Evolutionary conservation across 1,140 invertebrate species (phyloP).

Genomic region (Belonocnema kinseyi): DNA sequence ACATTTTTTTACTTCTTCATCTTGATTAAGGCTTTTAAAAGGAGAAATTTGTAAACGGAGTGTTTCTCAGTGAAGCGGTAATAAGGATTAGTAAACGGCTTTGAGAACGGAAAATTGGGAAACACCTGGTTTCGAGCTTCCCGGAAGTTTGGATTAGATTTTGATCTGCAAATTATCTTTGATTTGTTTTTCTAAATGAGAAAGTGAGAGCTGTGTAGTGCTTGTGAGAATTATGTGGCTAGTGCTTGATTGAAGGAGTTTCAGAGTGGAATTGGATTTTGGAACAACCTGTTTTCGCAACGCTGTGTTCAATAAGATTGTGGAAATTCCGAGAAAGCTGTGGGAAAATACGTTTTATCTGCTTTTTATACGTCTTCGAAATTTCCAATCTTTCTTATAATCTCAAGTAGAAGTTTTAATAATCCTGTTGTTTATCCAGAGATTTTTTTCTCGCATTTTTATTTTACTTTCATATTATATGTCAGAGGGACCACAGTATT

Average conservation of each 20-base stretch:
- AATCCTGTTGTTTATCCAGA: too few relatives aligned
- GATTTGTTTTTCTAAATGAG: background rate
- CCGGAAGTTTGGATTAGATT: slow-evolving; percentile 22
- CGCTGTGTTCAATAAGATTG: too few relatives aligned
- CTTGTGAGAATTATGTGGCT: background rate
- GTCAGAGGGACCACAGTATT: too few relatives aligned
- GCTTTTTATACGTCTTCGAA: too few relatives aligned
- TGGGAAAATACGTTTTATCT: too few relatives aligned
- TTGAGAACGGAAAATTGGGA: background rate
- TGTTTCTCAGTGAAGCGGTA: background rate
- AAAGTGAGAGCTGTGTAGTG: background rate
- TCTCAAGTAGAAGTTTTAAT: too few relatives aligned
- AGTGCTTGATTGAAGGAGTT: background rate
- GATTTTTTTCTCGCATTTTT: too few relatives aligned
- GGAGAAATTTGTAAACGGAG: background rate
- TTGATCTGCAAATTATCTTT: slow-evolving; percentile 7
- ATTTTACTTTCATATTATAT: too few relatives aligned
- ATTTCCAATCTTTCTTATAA: too few relatives aligned
- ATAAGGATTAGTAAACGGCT: background rate
- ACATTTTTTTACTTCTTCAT: too few relatives aligned
- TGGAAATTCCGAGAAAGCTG: too few relatives aligned
- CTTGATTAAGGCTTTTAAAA: background rate
- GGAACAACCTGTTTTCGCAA: background rate
- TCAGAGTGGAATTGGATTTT: background rate
- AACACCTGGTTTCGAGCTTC: background rate